Percentiles rank a stretch among this genome's conserved stretches.
These are phyloP conservation scores for Gonioctena quinquepunctata DNA, from an alignment of 1,140 invertebrate species.

Conservation along the genomic window DNA sequence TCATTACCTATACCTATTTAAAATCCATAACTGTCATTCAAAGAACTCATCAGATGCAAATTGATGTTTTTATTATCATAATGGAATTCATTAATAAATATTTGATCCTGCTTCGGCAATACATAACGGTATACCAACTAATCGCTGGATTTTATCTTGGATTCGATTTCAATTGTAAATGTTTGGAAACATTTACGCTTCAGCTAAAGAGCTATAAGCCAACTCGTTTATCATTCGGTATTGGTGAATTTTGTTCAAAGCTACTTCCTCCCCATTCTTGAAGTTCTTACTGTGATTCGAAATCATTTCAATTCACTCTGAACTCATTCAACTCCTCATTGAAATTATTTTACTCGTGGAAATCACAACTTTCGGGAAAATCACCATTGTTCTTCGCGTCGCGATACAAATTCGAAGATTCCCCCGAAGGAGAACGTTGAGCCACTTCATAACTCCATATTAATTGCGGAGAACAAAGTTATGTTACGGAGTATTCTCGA, in stretches of 20 bases:
- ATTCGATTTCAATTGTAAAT: too few relatives aligned
- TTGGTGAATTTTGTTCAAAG: too few relatives aligned
- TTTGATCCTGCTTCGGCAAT: background rate
- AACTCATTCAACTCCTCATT: too few relatives aligned
- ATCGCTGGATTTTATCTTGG: too few relatives aligned
- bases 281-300: too few relatives aligned
- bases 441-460: conserved; percentile 26
- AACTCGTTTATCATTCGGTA: too few relatives aligned
- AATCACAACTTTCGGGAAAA: too few relatives aligned
- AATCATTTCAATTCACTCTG: too few relatives aligned
- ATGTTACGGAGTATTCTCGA: background rate
- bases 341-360: too few relatives aligned
- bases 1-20: background rate
- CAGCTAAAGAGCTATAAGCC: too few relatives aligned
- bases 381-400: background rate
- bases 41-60: background rate
- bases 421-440: conserved; percentile 7
- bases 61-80: background rate
- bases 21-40: background rate
- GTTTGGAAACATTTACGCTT: too few relatives aligned
- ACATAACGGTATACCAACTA: background rate
- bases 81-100: background rate
- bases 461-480: conserved; percentile 27
- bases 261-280: too few relatives aligned
- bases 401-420: conserved; percentile 9